Base-by-base conservation (phyloP, 1,140 invertebrate species). In the Drosophila bocqueti region DNA sequence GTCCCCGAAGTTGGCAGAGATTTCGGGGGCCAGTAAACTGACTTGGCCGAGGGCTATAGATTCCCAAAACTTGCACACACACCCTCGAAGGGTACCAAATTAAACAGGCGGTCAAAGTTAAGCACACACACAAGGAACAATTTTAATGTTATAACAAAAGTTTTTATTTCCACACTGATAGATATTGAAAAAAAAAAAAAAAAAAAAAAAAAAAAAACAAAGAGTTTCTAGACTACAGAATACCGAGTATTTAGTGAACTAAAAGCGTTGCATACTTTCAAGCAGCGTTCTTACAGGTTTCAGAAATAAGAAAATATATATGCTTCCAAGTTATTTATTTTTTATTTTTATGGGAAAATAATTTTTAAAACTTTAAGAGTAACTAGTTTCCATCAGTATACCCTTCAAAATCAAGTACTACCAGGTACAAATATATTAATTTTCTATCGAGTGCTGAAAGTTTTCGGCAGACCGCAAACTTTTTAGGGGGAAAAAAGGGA, bases 141-240 rank as follows among this genome's bases (percentile, higher is more conserved):
- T 45, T 66, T 60, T 68, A 36, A 49, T 79, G 82, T 85, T 68
- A 86, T 86, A 67, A 69, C 45, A 81, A 86, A 85, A 86, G 78
- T 85, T 85, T 59, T 40, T 24, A 21, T 36, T 26, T 36, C 24
- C 34, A 50, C 49, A 50, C 46, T 76, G 47, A 65, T 66, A 67
- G 76, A 83, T 83, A 74, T 83, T 82, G 83, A 76, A 65, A 76
- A 68, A 62, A 72, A 18, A n/a, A 31, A 31, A 76, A 68, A 62
- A 68, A n/a, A n/a, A 18, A n/a, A 31, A 31, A 7, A 36, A 18
- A 3, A 9, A 47, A 21, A 55, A 38, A 55, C 21, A 40, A 10
- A 36, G 11, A 11, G 34, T 5, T 13, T 0, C 21, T n/a, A 5
- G 54, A 57, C 54, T 40, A 11, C 0, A 40, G 21, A 11, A 26